Evolutionary conservation across 2,888 invertebrate genomes (phyloP).

Genomic region (Hirudinaria manillensis): DNA sequence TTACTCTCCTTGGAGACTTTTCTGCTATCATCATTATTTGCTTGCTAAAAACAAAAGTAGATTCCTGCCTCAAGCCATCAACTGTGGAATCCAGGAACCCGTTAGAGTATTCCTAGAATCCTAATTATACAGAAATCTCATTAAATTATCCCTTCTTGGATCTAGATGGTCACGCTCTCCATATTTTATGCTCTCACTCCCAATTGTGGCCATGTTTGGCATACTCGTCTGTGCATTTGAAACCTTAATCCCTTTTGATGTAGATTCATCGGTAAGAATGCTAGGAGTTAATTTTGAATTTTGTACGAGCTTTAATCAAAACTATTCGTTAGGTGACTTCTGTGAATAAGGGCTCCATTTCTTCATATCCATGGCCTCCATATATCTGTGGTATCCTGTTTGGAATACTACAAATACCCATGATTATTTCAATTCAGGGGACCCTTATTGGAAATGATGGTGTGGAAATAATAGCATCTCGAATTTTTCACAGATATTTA

Average conservation of each 20-base stretch:
- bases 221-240: constrained; percentile 40
- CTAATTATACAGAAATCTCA: not conserved
- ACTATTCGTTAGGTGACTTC: not conserved
- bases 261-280: constrained; percentile 33
- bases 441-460: constrained; percentile 42
- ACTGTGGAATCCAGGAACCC: constrained; percentile 39
- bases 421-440: constrained; percentile 40
- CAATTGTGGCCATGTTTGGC: constrained; percentile 41
- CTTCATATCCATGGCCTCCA: constrained; percentile 42
- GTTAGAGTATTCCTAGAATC: constrained; percentile 29
- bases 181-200: constrained; percentile 39
- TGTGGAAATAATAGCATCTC: constrained; percentile 40
- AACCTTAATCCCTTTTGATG: constrained; percentile 38
- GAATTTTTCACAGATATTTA: constrained; percentile 14
- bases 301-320: not conserved
- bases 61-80: constrained; percentile 30
- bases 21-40: constrained; percentile 35
- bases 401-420: constrained; percentile 42
- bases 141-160: constrained; percentile 5
- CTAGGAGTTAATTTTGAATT: not conserved
- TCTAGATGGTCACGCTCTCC: constrained; percentile 38
- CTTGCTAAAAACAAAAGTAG: constrained; percentile 34
- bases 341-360: constrained; percentile 3
- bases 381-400: constrained; percentile 41
- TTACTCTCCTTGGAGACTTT: constrained; percentile 36